phyloP scores from a whole-genome alignment of 2,888 invertebrate genomes.

The Anarsia innoxiella region DNA sequence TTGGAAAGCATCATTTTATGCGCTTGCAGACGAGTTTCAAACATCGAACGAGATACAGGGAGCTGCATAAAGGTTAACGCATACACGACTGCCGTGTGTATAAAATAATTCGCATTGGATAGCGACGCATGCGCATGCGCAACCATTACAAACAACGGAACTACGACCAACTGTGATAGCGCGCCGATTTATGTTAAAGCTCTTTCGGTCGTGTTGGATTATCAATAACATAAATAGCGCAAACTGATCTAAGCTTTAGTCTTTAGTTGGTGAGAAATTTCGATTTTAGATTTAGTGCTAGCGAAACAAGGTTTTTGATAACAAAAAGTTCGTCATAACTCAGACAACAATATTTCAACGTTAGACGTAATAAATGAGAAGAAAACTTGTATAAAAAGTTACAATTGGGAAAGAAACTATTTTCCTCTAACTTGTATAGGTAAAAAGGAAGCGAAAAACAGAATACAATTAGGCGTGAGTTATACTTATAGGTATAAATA shows the following conservation, averaged over 20 bases:
- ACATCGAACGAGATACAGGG: conserved; percentile 40
- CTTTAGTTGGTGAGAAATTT: too few species aligned
- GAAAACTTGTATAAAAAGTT: too few species aligned
- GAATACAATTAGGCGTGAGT: too few species aligned
- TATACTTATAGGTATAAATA: too few species aligned
- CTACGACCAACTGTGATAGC: conserved; percentile 18
- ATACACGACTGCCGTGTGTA: conserved; percentile 43
- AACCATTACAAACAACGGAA: conserved; percentile 30
- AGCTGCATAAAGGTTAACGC: conserved; percentile 44
- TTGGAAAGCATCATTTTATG: conserved; percentile 34
- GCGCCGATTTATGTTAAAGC: conserved; percentile 33
- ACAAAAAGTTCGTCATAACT: too few species aligned
- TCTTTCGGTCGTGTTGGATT: conserved; percentile 32
- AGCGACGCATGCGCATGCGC: conserved; percentile 21
- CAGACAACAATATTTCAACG: too few species aligned
- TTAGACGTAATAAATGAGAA: too few species aligned
- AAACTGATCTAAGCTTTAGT: conserved; percentile 29
- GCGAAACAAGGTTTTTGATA: too few species aligned
- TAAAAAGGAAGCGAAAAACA: too few species aligned
- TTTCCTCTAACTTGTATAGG: too few species aligned
- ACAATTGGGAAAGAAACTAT: too few species aligned
- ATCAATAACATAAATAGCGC: conserved; percentile 38
- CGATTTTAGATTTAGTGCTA: too few species aligned
- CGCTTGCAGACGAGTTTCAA: conserved; percentile 17
- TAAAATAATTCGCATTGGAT: conserved; percentile 45